Evolutionary conservation across 2,797 vertebrate species (phyloP), one percentile per base, ranked within the genome.

Genomic region (Micrastur ruficollis): DNA sequence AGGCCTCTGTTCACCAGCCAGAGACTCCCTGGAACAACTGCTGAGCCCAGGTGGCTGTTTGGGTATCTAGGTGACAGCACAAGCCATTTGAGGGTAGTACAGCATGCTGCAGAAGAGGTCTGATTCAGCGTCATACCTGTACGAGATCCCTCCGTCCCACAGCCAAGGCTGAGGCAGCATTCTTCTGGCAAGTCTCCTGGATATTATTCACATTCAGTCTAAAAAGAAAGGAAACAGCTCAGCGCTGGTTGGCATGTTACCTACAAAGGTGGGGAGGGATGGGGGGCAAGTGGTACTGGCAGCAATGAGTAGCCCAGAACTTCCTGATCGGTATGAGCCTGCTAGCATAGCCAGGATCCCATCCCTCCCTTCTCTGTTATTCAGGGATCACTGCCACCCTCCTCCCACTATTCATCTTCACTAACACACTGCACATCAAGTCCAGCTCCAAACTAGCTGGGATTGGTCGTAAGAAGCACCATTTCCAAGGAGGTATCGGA

Each of bases 181-280:
- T 99, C 98, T 99, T 99, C 98, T 99, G 99, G 98, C 99, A 99
- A 0, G 99, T 99, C 81, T 99, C 99, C 97, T 99, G 98, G 97
- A 99, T 99, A 94, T 99, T 99, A 26, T 98, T 98, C 96, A 99
- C 97, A 55, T 99, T 99, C 86, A 99, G 91, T 95, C 99, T 99
- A 96, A 67, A 97, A 86, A 61, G 55, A 71, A 91, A 96, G 42
- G 20, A 55, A 52, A 53, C 12, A 40, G 56, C n/a, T 94, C 74
- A 95, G 93, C 29, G 85, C 53, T 79, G 79, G 81, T 9, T 56
- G 38, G 47, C 40, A 88, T 2, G 3, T 36, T 27, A n/a, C 22
- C 61, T 66, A 5, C 0, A 0, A 59, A 59, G 36, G 29, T 55
- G 19, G 22, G 31, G 38, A 81, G 26, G 42, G 63, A 44, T 2